Base-by-base conservation (phyloP, 2,113 vertebrate genomes). In the Pygoscelis adeliae region DNA sequence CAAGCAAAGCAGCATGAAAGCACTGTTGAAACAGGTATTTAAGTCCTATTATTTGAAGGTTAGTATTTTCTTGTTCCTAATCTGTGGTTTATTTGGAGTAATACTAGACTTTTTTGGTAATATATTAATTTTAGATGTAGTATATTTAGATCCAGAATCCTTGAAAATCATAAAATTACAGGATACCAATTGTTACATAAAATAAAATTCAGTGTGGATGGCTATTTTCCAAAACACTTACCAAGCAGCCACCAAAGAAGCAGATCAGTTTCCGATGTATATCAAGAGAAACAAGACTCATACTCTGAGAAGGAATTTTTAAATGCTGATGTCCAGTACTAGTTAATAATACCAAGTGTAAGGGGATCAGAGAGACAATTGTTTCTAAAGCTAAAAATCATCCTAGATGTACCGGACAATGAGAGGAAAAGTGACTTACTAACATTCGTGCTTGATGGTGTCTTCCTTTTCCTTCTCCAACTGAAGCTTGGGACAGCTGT, bases 41-140 rank as follows among this genome's bases (percentile, higher is more conserved):
- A 97, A 90, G 85, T 78, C 83, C n/a, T 97, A 91, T 97, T 97
- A 97, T 97, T 97, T 90, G 92, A 97, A 96, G 81, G 74, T 95
- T 97, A 91, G 83, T 95, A 95, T 98, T 98, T 98, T 97, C 95
- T 97, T 96, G 80, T 95, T 94, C 80, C 76, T 95, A 81, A 94
- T 90, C 36, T 63, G 11, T 61, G 53, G 8, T 95, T 95, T 97
- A 93, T 97, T 97, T 98, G 91, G 89, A 95, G 78, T 15, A 97
- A 93, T 77, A 85, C 58, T 65, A 91, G 72, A 84, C 72, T 95
- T 92, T 90, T 89, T 85, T 94, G 82, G 73, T 67, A 93, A 94
- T 80, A 52, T 78, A 85, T 93, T 97, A 91, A 92, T 96, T 98
- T 98, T 93, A 95, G 52, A 66, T 80, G 78, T 67, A 16, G 16